Evolutionary conservation across 37 sponge, comb jelly and placozoan species (phyloP), one percentile per base, ranked within the genome.

Genomic region (Chondrosia reniformis): DNA sequence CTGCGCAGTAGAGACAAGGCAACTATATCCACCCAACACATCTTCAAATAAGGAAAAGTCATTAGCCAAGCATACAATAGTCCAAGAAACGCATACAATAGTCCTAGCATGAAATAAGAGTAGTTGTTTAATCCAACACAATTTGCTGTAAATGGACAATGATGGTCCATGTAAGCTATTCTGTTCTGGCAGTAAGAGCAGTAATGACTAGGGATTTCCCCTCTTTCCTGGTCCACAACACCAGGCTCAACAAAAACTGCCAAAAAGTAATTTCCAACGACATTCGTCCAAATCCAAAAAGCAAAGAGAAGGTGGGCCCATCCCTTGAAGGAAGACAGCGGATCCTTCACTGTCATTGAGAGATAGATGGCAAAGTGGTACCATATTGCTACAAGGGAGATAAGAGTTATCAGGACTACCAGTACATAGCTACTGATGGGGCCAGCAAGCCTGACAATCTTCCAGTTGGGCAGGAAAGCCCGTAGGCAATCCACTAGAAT

Each of bases 141-240:
- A 52, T 80, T 84, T 3, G 72, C 85, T 13, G 89, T 89, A 44
- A 89, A 89, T 6, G 89, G 89, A 57, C 89, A 89, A 63, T 89
- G 89, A 49, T 89, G 89, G 63, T 89, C 89, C 76, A 84, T 75
- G 40, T 81, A 77, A 1, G 46, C 38, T 1, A 87, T 74, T 3
- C 38, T 54, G 61, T 28, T 22, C 24, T 65, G 56, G 45, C 74
- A 3, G 33, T 32, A 75, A 4, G 55, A 9, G 54, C 33, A 25
- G 2, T 1, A 3, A 21, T 40, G 42, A 34, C 44, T 19, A 21
- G 15, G 43, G 39, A 69, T 40, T 39, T 40, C 72, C 41, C 39
- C 19, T 1, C 0, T 25, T 40, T 6, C 22, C 9, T 69, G 41
- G 13, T 58, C 13, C 19, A 41, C 84, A 7, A 0, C 33, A 2